phyloP scores from a whole-genome alignment of 2,888 invertebrate genomes.

The Pecten maximus region DNA sequence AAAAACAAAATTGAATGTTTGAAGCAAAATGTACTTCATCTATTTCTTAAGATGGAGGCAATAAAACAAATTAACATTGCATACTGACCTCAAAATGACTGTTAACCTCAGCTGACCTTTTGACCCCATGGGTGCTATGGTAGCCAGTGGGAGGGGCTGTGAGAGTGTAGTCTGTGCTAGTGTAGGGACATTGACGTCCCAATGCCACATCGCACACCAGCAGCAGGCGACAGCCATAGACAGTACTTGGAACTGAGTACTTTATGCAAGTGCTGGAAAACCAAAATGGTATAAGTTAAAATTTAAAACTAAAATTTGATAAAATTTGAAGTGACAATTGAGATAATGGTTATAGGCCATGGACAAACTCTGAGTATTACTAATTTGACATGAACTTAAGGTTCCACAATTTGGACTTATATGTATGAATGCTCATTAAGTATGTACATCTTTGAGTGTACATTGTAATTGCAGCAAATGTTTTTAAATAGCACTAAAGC shows the following conservation, averaged over 20 bases:
- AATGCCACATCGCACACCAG: conserved; percentile 73
- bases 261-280: conserved; percentile 62
- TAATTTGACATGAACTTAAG: too few species aligned
- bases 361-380: too few species aligned
- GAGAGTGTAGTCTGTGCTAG: conserved; percentile 55
- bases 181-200: conserved; percentile 60
- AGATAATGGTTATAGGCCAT: too few species aligned
- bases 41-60: neutral
- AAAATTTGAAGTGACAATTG: too few species aligned
- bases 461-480: too few species aligned
- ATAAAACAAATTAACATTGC: neutral
- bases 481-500: too few species aligned
- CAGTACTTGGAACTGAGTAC: conserved; percentile 64
- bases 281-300: too few species aligned
- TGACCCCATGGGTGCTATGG: conserved; percentile 76
- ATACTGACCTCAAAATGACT: neutral
- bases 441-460: too few species aligned
- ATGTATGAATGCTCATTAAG: too few species aligned
- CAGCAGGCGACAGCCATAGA: conserved; percentile 67
- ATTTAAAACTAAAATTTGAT: too few species aligned
- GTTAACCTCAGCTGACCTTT: conserved; percentile 41
- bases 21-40: neutral
- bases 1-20: too few species aligned
- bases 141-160: conserved; percentile 72
- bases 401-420: too few species aligned